Percentiles rank a stretch among this genome's conserved stretches.
Evolutionary conservation across 2,797 vertebrate genomes (phyloP).

Genomic region (Pantherophis vulpinus): DNA sequence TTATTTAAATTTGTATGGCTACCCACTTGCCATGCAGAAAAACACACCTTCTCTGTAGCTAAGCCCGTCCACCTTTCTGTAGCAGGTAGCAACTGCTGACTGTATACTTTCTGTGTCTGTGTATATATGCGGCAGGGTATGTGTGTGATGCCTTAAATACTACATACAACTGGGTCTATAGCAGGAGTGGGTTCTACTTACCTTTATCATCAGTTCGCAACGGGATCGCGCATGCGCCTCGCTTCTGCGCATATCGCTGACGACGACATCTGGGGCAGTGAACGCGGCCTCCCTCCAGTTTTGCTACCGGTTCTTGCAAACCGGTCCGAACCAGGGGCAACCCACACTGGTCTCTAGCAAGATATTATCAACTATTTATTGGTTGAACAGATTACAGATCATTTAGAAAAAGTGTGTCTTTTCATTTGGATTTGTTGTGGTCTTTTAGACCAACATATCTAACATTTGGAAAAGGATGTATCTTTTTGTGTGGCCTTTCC

Average conservation of each 20-base stretch:
- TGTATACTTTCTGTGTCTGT: not conserved
- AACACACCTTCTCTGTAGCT: not conserved
- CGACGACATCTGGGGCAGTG: too few relatives aligned
- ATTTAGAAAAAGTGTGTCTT: not conserved
- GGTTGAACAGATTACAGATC: not conserved
- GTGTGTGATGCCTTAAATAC: not conserved
- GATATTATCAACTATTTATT: not conserved
- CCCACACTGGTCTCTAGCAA: not conserved
- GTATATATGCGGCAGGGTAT: not conserved
- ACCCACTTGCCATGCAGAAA: not conserved
- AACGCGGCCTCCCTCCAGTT: too few relatives aligned
- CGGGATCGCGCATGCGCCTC: too few relatives aligned
- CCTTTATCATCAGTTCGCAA: too few relatives aligned
- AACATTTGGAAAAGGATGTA: not conserved
- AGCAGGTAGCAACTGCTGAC: not conserved
- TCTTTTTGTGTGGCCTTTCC: not conserved
- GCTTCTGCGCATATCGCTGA: too few relatives aligned
- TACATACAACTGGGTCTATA: not conserved
- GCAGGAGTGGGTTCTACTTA: too few relatives aligned
- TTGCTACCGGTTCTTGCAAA: too few relatives aligned
- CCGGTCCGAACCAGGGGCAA: too few relatives aligned
- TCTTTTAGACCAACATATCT: not conserved
- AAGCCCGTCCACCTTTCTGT: not conserved
- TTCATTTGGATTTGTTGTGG: not conserved
- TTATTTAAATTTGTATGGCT: not conserved